Conservation (phyloP, 2,888 invertebrate genomes). For the Fabriciana adippe region DNA sequence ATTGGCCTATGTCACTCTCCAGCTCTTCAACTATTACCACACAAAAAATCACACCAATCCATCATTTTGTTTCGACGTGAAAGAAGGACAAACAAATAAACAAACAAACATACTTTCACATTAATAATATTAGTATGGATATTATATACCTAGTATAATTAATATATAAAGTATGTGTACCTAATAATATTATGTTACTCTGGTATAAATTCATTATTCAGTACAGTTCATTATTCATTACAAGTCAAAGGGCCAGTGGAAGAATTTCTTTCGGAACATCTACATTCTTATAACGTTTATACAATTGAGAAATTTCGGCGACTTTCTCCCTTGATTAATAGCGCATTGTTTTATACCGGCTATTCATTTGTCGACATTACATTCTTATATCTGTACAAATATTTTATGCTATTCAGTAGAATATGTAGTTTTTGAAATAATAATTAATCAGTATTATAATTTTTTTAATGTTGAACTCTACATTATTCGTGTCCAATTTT, state of each 20-base stretch:
- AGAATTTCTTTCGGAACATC: constrained; percentile 9
- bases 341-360: constrained; percentile 30
- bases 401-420: neutral
- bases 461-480: neutral
- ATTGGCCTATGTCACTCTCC: too few relatives aligned
- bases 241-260: neutral
- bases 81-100: too few relatives aligned
- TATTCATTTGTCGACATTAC: constrained; percentile 23
- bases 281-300: constrained; percentile 27
- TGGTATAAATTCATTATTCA: too few relatives aligned
- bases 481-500: neutral
- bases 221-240: neutral
- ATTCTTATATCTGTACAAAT: constrained; percentile 13
- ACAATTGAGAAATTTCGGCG: constrained; percentile 34
- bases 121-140: too few relatives aligned
- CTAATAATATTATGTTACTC: too few relatives aligned
- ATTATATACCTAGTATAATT: too few relatives aligned
- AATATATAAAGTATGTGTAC: too few relatives aligned
- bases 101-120: too few relatives aligned
- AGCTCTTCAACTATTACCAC: too few relatives aligned
- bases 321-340: constrained; percentile 37
- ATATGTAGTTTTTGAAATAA: neutral
- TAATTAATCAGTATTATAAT: neutral
- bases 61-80: too few relatives aligned
- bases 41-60: too few relatives aligned